A percentile compares a stretch with the other conserved stretches of the same genome.
Conservation (phyloP, 1,140 invertebrate species). For the Calephelis nemesis region DNA sequence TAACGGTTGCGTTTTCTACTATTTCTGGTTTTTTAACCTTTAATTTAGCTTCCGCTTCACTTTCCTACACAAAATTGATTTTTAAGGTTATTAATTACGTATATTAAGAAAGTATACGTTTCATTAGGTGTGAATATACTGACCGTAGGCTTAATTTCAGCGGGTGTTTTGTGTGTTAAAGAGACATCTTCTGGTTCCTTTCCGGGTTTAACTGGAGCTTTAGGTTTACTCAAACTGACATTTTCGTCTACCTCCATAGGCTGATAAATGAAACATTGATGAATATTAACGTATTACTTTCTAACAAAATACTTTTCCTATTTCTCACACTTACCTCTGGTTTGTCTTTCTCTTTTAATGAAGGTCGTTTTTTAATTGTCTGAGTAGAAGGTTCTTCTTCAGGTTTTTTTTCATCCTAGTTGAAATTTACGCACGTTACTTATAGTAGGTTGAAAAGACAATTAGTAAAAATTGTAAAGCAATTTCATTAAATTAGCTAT, state of each 20-base stretch:
- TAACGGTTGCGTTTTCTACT: constrained; percentile 69
- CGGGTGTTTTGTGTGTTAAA: constrained; percentile 72
- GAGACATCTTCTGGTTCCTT: constrained; percentile 67
- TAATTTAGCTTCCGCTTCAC: constrained; percentile 66
- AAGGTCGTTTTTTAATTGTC: constrained; percentile 57
- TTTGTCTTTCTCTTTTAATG: constrained; percentile 67
- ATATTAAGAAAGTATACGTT: constrained; percentile 21
- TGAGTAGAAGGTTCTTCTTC: constrained; percentile 61
- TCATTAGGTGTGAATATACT: constrained; percentile 39
- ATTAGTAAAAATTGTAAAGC: not conserved
- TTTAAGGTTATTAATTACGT: constrained; percentile 21
- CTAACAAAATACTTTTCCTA: not conserved
- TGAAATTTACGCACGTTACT: constrained; percentile 22
- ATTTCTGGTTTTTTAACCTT: constrained; percentile 73
- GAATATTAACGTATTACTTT: not conserved
- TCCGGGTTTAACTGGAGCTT: constrained; percentile 57
- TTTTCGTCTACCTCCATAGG: constrained; percentile 73
- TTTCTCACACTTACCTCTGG: constrained; percentile 55
- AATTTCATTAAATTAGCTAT: not conserved
- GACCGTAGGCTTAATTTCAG: constrained; percentile 71
- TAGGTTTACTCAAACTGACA: constrained; percentile 60
- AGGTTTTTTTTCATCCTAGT: constrained; percentile 66
- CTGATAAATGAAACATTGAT: constrained; percentile 42
- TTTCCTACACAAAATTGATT: constrained; percentile 52
- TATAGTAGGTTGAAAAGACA: not conserved